Percentiles rank a stretch among this genome's conserved stretches.
These are phyloP conservation scores for Sylvicola fuscatus DNA, from an alignment of 2,888 invertebrate species.

Conservation along the genomic window DNA sequence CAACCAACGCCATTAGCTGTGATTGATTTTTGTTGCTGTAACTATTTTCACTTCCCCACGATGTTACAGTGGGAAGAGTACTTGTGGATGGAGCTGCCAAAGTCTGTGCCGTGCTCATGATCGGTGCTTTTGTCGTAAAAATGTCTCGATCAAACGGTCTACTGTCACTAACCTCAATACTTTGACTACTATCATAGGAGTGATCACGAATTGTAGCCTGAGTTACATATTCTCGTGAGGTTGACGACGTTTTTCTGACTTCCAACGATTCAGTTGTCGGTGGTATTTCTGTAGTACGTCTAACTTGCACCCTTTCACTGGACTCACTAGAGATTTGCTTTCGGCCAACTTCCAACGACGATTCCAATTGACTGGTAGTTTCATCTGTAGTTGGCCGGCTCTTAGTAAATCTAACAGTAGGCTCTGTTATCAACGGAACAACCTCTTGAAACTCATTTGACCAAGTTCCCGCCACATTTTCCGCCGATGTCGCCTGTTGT, in stretches of 20 bases:
- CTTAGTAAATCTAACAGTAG: background rate
- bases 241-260: background rate
- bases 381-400: conserved; percentile 1
- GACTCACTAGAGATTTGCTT: background rate
- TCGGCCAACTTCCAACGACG: background rate
- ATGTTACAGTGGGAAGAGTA: conserved; percentile 1
- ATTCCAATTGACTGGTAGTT: conserved; percentile 3
- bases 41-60: conserved; percentile 2
- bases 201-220: background rate
- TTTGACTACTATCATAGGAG: conserved; percentile 1
- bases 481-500: conserved; percentile 1
- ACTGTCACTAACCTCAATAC: background rate
- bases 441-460: conserved; percentile 5
- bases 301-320: background rate
- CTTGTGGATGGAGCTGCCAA: background rate
- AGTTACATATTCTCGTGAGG: background rate
- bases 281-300: conserved; percentile 2
- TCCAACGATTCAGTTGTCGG: conserved; percentile 1
- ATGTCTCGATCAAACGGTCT: background rate
- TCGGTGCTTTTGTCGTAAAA: background rate
- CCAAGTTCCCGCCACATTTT: background rate
- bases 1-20: conserved; percentile 39
- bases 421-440: conserved; percentile 6
- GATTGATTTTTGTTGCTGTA: conserved; percentile 21
- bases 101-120: background rate